These are phyloP conservation scores for Alviniconcha marisindica DNA, from an alignment of 1,140 invertebrate species.

Conservation along the genomic window DNA sequence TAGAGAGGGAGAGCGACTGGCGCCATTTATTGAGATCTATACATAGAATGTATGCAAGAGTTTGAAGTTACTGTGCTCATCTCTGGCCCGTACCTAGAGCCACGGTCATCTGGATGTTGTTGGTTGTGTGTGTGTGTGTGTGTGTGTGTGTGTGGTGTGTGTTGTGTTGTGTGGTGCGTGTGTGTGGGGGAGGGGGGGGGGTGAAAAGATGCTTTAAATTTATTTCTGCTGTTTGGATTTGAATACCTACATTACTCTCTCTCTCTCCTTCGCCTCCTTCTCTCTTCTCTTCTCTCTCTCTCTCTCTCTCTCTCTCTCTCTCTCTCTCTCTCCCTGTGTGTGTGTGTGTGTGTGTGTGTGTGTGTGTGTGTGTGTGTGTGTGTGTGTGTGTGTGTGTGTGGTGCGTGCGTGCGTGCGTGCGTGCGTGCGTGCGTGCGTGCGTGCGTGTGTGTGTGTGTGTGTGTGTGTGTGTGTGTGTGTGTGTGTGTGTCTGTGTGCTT, in stretches of 20 bases:
- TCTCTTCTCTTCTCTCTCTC: neutral
- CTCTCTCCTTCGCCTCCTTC: neutral
- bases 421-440: neutral
- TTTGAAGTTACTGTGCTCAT: too few relatives aligned
- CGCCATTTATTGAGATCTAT: too few relatives aligned
- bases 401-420: neutral
- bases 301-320: neutral
- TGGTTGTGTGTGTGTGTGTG: neutral
- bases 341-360: too few relatives aligned
- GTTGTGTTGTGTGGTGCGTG: too few relatives aligned
- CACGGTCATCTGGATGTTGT: neutral
- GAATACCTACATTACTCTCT: neutral
- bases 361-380: too few relatives aligned
- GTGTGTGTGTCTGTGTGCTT: neutral
- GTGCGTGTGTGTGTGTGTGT: neutral
- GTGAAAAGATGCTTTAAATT: too few relatives aligned
- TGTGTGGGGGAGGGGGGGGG: too few relatives aligned
- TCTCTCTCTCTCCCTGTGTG: neutral
- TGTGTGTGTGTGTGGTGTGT: neutral
- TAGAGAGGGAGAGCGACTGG: too few relatives aligned
- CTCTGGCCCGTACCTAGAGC: too few relatives aligned
- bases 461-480: slow-evolving; percentile 14
- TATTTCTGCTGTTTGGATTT: too few relatives aligned
- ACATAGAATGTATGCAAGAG: too few relatives aligned
- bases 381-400: too few relatives aligned